Percentiles rank a stretch among this genome's conserved stretches.
Conservation (phyloP, 2,888 invertebrate genomes). For the Pristionchus mayeri region DNA sequence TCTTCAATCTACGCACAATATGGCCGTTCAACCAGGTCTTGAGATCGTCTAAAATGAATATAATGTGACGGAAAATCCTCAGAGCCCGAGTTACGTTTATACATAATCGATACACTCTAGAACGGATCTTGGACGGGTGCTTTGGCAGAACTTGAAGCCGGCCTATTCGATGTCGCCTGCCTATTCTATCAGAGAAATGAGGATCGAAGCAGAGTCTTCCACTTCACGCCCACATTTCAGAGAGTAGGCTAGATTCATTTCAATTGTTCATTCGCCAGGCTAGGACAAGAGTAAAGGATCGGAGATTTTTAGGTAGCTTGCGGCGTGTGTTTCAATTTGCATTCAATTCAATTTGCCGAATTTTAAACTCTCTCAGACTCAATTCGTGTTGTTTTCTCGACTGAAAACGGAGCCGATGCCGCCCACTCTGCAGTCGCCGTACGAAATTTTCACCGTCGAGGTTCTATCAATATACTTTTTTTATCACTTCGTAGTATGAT, state of each 20-base stretch:
- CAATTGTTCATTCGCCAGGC: neutral
- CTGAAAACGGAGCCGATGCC: constrained; percentile 24
- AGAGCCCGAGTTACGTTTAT: neutral
- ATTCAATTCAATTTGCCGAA: no score
- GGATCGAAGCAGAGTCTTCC: neutral
- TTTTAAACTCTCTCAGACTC: neutral
- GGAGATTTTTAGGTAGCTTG: no score
- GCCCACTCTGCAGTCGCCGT: neutral
- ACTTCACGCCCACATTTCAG: neutral
- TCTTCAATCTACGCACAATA: no score
- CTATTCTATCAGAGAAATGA: constrained; percentile 25
- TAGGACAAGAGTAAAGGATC: neutral
- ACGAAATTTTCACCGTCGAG: neutral
- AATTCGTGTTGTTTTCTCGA: neutral
- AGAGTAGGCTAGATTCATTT: neutral
- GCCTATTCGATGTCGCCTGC: neutral
- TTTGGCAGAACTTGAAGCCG: neutral
- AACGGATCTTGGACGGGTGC: constrained; percentile 15
- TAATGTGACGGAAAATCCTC: neutral
- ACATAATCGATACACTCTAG: neutral
- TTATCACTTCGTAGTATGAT: no score
- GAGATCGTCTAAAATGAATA: neutral
- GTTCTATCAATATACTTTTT: no score
- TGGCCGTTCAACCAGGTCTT: neutral
- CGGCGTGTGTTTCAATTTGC: no score